These are phyloP conservation scores for Tetrax tetrax DNA, from an alignment of 2,113 vertebrate genomes.

Conservation along the genomic window DNA sequence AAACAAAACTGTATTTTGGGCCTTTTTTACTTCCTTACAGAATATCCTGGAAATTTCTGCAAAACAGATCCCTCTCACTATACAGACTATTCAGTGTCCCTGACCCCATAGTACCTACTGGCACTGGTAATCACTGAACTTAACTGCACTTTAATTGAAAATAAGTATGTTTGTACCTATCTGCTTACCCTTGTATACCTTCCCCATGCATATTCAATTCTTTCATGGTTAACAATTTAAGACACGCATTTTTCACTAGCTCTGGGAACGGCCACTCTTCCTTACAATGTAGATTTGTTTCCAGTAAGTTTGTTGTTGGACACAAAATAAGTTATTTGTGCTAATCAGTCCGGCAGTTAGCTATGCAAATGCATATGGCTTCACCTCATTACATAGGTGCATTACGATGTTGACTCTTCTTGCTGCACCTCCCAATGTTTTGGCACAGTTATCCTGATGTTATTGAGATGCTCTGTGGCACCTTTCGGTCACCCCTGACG, in stretches of 20 bases:
- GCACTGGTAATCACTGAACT: not conserved
- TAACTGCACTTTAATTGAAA: not conserved
- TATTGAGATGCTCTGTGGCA: not conserved
- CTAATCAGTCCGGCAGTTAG: constrained; percentile 4
- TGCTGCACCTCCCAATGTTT: not conserved
- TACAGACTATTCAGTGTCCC: not conserved
- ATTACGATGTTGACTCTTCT: not conserved
- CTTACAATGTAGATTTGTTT: not conserved
- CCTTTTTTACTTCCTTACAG: not conserved
- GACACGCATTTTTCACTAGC: not conserved
- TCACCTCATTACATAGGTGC: not conserved
- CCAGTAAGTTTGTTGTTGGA: not conserved
- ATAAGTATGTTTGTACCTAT: not conserved
- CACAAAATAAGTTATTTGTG: not conserved
- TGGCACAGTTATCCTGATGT: not conserved
- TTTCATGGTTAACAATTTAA: not conserved
- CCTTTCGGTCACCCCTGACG: not conserved
- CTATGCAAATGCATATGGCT: not conserved
- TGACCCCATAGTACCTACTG: not conserved
- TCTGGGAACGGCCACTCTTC: not conserved
- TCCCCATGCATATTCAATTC: not conserved
- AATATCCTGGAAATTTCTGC: not conserved
- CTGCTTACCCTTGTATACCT: not conserved
- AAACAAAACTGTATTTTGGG: not conserved
- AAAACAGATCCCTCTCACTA: not conserved